Conservation (phyloP, 2,797 vertebrate species). For the Tapirus indicus region DNA sequence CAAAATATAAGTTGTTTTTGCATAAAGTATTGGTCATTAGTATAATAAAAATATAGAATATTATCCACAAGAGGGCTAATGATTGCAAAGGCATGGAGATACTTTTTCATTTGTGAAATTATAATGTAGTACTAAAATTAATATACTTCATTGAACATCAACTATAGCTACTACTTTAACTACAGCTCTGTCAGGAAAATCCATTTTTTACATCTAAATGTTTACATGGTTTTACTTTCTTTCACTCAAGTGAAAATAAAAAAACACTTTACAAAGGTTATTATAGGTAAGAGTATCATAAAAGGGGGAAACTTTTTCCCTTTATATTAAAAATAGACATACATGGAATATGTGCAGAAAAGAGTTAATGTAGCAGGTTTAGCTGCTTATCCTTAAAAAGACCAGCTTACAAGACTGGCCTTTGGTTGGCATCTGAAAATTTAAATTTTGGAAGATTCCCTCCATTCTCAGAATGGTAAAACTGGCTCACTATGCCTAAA, state of each 20-base stretch:
- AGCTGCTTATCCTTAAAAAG: not conserved
- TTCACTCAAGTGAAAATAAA: not conserved
- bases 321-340: not conserved
- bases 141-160: not conserved
- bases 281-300: not conserved
- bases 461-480: not conserved
- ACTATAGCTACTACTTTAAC: conserved; percentile 16
- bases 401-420: not conserved
- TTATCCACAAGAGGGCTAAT: not conserved
- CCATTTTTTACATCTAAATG: not conserved
- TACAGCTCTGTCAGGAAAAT: not conserved
- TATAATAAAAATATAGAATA: conserved; percentile 28
- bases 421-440: not conserved
- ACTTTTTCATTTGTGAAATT: conserved; percentile 40
- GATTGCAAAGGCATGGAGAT: not conserved
- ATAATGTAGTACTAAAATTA: conserved; percentile 31
- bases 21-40: not conserved
- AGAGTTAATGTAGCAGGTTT: not conserved
- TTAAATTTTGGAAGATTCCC: not conserved
- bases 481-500: not conserved
- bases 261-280: not conserved
- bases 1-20: conserved; percentile 26
- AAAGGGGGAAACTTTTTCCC: not conserved
- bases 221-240: conserved; percentile 11
- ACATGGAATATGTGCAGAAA: not conserved